Evolutionary conservation across 2,888 invertebrate genomes (phyloP).

Genomic region (Leptinotarsa tumamoca): DNA sequence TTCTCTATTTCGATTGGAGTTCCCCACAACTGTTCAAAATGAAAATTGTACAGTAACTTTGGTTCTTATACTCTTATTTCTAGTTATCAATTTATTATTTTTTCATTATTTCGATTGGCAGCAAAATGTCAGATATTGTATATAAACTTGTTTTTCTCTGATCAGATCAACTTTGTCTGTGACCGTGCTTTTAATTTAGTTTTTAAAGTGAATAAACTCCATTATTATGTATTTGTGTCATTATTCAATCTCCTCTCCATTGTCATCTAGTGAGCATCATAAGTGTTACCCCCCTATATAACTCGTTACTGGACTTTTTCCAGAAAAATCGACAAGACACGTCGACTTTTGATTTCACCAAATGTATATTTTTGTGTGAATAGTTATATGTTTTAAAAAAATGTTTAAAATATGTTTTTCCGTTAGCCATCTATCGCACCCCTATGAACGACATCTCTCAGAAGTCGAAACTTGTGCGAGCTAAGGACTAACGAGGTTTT

Average conservation of each 20-base stretch:
- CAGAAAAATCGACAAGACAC: too few species aligned
- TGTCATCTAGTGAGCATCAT: not conserved
- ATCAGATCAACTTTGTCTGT: constrained; percentile 56
- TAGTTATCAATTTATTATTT: constrained; percentile 53
- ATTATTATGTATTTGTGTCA: constrained; percentile 43
- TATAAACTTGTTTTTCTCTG: constrained; percentile 57
- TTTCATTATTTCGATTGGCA: constrained; percentile 43
- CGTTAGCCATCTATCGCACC: too few species aligned
- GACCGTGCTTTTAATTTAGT: constrained; percentile 60
- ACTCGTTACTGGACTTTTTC: too few species aligned
- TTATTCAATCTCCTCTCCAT: not conserved
- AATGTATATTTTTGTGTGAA: too few species aligned
- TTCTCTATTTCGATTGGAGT: not conserved
- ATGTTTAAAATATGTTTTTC: too few species aligned
- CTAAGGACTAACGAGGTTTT: too few species aligned
- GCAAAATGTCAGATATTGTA: constrained; percentile 52
- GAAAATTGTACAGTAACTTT: constrained; percentile 34
- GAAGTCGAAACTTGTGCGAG: too few species aligned
- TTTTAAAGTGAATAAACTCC: constrained; percentile 59
- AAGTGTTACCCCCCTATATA: too few species aligned
- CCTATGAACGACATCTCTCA: too few species aligned
- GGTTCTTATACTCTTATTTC: constrained; percentile 50
- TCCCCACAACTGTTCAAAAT: not conserved
- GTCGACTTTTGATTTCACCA: too few species aligned
- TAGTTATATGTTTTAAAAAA: too few species aligned